Evolutionary conservation across 2,888 invertebrate genomes (phyloP).

Genomic region (Oithona nana): DNA sequence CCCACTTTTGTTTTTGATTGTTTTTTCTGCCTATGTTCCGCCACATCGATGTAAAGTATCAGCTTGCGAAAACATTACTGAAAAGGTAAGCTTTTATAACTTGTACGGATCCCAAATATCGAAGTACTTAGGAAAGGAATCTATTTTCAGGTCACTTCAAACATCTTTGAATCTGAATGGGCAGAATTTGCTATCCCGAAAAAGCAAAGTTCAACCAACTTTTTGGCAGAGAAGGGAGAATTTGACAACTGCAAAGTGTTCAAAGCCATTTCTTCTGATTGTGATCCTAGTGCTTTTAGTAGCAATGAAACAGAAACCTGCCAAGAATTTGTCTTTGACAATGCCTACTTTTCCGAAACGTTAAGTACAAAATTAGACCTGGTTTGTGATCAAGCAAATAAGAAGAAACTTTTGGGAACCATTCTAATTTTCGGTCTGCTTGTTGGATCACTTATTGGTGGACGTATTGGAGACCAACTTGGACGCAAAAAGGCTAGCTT

Average conservation of each 20-base stretch:
- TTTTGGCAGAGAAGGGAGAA: not conserved
- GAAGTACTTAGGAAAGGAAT: no score
- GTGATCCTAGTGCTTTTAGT: not conserved
- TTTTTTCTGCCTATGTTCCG: no score
- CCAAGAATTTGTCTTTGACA: conserved; percentile 2
- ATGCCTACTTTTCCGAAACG: not conserved
- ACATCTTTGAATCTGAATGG: not conserved
- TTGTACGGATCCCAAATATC: no score
- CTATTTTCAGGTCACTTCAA: no score
- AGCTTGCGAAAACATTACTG: no score
- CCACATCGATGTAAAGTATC: no score
- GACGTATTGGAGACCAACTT: not conserved
- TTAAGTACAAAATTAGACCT: not conserved
- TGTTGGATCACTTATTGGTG: conserved; percentile 1
- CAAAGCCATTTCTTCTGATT: not conserved
- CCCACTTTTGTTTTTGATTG: no score
- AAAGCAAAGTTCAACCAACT: not conserved
- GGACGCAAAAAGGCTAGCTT: conserved; percentile 7
- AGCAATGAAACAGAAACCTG: not conserved
- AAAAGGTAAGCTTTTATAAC: no score
- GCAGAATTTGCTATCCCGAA: not conserved
- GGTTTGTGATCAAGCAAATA: conserved; percentile 3
- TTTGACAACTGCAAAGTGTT: not conserved
- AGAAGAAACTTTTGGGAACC: not conserved
- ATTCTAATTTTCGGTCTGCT: conserved; percentile 11